Evolutionary conservation across 2,797 vertebrate species (phyloP).

Genomic region (Fistularia tabacaria): DNA sequence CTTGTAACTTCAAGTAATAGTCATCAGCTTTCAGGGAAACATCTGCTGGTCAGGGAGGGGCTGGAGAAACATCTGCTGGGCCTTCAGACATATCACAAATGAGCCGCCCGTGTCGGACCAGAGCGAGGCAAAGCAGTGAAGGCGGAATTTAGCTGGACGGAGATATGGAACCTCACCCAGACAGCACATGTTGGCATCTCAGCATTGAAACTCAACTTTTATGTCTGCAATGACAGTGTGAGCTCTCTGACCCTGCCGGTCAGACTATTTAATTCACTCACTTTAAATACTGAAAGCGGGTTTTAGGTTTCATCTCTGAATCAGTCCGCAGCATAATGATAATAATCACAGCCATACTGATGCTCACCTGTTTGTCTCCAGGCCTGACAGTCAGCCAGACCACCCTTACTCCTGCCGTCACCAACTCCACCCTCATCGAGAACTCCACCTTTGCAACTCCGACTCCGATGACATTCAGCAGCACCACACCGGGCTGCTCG

Average conservation of each 20-base stretch:
- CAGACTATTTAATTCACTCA: background rate
- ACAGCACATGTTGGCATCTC: no score
- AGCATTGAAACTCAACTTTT: background rate
- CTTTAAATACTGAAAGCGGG: background rate
- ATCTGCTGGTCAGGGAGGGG: no score
- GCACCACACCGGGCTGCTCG: constrained; percentile 72
- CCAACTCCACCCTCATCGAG: constrained; percentile 51
- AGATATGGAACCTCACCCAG: no score
- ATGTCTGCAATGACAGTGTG: constrained; percentile 1
- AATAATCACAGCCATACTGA: background rate
- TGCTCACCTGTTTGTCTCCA: constrained; percentile 39
- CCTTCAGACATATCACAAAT: no score
- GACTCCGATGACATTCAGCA: constrained; percentile 63
- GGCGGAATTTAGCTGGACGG: no score
- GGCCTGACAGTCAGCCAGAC: constrained; percentile 74
- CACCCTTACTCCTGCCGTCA: constrained; percentile 67
- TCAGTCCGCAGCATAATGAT: background rate
- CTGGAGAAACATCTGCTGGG: no score
- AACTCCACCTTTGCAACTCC: constrained; percentile 52
- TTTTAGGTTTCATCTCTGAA: background rate
- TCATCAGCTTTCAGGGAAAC: no score
- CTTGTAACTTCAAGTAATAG: no score
- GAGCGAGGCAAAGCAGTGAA: no score
- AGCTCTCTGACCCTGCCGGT: constrained; percentile 1
- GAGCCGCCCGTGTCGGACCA: no score